Percentiles rank a stretch among this genome's conserved stretches.
These are phyloP conservation scores for Ceratina calcarata DNA, from an alignment of 1,140 invertebrate species.

Conservation along the genomic window DNA sequence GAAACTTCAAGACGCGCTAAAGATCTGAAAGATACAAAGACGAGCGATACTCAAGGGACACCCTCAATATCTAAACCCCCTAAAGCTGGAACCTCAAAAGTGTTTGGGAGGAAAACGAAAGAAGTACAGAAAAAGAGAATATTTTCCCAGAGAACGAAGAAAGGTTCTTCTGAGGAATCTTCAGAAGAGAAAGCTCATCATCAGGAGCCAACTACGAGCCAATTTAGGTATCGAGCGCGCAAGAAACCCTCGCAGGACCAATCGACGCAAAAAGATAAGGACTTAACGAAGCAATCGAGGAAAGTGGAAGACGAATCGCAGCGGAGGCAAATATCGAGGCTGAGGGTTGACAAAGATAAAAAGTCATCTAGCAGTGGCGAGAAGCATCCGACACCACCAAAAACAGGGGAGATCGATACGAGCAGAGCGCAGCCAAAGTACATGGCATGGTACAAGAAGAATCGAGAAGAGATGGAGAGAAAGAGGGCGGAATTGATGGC, in stretches of 20 bases:
- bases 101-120: background rate
- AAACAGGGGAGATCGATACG: conserved; percentile 45
- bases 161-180: conserved; percentile 26
- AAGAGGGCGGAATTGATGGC: conserved; percentile 67
- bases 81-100: background rate
- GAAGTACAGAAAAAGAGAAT: background rate
- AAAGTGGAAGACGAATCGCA: conserved; percentile 56
- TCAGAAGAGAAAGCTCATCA: conserved; percentile 17
- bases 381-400: conserved; percentile 39
- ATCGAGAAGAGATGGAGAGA: conserved; percentile 72
- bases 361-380: conserved; percentile 36
- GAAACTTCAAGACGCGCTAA: background rate
- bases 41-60: background rate
- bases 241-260: conserved; percentile 1
- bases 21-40: background rate
- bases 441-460: conserved; percentile 82
- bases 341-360: conserved; percentile 41
- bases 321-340: conserved; percentile 17
- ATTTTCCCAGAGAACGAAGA: background rate
- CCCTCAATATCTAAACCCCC: background rate
- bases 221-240: background rate
- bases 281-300: conserved; percentile 15
- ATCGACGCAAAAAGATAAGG: conserved; percentile 14
- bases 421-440: conserved; percentile 77
- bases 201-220: background rate